Evolutionary conservation across 2,797 vertebrate genomes (phyloP), one percentile per base, ranked within the genome.

Genomic region (Phrynocephalus vlangalii): DNA sequence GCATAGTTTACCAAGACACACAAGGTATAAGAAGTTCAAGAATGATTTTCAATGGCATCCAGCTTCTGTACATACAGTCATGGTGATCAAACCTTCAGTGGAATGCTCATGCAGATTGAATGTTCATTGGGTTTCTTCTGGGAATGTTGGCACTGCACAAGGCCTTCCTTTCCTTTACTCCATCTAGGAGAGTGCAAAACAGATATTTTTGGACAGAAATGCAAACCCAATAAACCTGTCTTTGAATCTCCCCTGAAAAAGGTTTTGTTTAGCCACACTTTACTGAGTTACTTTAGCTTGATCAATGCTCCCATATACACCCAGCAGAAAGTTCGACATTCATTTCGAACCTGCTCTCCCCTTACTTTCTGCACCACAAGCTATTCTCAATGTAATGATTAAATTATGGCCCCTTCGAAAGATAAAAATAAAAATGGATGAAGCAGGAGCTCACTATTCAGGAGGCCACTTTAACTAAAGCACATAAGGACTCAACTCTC

Each of bases 331-430:
- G 33, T 20, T 7, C 24, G 16, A 9, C 20, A 38, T 75, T 75
- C 20, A 38, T 22, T 44, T 44, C 44, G 33, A 75, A 20, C 33
- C 38, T 2, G 7, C 33, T 44, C 18, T 44, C 15, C 18, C 7
- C 16, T 22, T 7, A 3, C 30, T 15, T 75, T 20, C 20, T 75
- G 33, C 24, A 44, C 20, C 72, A 75, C 33, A 75, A 44, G 5
- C 38, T 44, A 75, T 20, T 75, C 8, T 75, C 3, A 26, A 76
- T 80, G 72, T 63, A 44, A 6, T 44, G 87, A 86, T 90, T 88
- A 2, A 30, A 44, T 79, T 78, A 6, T 72, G 6, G 6, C 22
- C 52, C 52, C 52, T 9, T 56, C 52, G 33, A 33, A 33, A 33
- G 33, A 33, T 11, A 56, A 56, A 89, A 68, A 30, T 20, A 73